Percentiles rank a stretch among this genome's conserved stretches.
Evolutionary conservation across 2,113 vertebrate genomes (phyloP).

Genomic region (Willisornis vidua): DNA sequence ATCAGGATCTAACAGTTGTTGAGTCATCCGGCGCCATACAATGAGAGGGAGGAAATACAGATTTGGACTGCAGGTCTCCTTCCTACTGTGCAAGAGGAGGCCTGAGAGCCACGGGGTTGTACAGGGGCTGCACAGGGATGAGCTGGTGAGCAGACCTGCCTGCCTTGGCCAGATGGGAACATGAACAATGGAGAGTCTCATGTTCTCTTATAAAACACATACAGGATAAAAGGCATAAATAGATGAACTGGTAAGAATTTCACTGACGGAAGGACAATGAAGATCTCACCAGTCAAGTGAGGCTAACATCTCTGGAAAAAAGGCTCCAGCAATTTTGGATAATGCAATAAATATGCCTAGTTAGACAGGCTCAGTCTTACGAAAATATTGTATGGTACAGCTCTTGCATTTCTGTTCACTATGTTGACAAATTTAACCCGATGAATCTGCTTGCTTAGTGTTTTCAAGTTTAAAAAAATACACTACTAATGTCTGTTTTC

Average conservation of each 20-base stretch:
- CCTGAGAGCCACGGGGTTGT: background rate
- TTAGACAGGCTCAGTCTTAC: background rate
- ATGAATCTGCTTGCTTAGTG: background rate
- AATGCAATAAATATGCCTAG: background rate
- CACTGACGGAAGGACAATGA: background rate
- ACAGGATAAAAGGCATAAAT: background rate
- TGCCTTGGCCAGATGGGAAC: background rate
- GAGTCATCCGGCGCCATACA: background rate
- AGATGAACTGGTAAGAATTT: background rate
- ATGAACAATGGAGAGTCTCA: background rate
- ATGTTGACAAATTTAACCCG: background rate
- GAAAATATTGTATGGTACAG: background rate
- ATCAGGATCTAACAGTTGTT: background rate
- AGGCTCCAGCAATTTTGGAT: background rate
- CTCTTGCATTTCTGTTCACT: background rate
- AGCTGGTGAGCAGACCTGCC: background rate
- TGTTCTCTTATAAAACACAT: background rate
- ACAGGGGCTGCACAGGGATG: background rate
- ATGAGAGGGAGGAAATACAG: background rate
- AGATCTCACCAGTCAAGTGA: background rate
- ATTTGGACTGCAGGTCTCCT: background rate
- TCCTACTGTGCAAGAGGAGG: background rate
- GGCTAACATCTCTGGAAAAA: background rate
- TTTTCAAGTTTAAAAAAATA: background rate
- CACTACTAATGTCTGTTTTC: background rate